phyloP scores from a whole-genome alignment of 1,140 invertebrate species.

The Drosophila saltans region DNA sequence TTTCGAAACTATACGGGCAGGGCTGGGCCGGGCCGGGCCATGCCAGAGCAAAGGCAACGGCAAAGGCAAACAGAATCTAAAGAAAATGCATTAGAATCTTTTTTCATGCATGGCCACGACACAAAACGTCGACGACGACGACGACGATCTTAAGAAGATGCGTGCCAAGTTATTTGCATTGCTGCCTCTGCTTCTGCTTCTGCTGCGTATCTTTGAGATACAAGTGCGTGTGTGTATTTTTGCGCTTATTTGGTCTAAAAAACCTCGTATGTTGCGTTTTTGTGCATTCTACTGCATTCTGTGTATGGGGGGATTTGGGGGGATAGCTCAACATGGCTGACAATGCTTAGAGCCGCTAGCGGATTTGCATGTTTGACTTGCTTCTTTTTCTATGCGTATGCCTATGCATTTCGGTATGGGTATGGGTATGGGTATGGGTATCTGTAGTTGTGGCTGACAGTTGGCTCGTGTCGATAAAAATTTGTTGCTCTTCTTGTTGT shows the following conservation, averaged over 20 bases:
- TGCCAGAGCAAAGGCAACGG: not conserved
- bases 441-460: constrained; percentile 56
- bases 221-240: constrained; percentile 64
- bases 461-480: constrained; percentile 81
- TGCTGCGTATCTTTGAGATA: constrained; percentile 59
- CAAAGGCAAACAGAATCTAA: not conserved
- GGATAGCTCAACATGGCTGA: constrained; percentile 65
- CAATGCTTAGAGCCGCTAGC: constrained; percentile 68
- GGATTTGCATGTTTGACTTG: constrained; percentile 56
- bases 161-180: constrained; percentile 80
- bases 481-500: constrained; percentile 43
- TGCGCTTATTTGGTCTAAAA: constrained; percentile 81
- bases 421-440: not conserved
- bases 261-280: constrained; percentile 50
- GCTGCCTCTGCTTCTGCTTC: constrained; percentile 26
- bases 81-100: constrained; percentile 78
- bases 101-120: constrained; percentile 70
- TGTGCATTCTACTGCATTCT: constrained; percentile 38
- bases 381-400: not conserved
- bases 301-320: not conserved
- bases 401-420: not conserved
- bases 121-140: constrained; percentile 36
- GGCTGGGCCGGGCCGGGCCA: constrained; percentile 24
- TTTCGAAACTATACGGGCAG: constrained; percentile 58
- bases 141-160: constrained; percentile 54